Evolutionary conservation across 2,888 invertebrate species (phyloP), one percentile per base, ranked within the genome.

Genomic region (Pandemis cinnamomeana): DNA sequence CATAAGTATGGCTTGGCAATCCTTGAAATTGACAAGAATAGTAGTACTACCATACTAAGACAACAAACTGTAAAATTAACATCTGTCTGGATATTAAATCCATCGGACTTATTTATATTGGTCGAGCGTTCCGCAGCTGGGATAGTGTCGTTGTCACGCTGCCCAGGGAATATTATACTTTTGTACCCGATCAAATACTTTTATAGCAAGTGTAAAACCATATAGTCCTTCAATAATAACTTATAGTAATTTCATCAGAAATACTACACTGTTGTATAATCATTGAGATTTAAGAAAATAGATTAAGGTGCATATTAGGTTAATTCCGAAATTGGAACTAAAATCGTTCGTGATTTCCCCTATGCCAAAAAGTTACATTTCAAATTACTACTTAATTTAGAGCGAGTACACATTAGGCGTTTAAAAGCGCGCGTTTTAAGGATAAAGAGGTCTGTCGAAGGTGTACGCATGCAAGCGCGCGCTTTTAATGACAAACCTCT

Each of bases 211-310:
- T 55, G 8, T 41, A 63, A 36, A 55, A 63, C 8, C 68, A 63
- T 68, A 68, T 68, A 68, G 48, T 48, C 58, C 36, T 60, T 15
- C n/a, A 58, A 58, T 72, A 72, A 63, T 48, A 64, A 67, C 46
- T 48, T 63, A 46, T 46, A 63, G 58, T 42, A n/a, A 55, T 63
- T 53, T 36, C 36, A 53, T 48, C 42, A 72, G 63, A 55, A 48
- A 53, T 48, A 42, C 48, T 58, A 60, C 51, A 42, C 64, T 70
- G 48, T 36, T 73, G 69, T 66, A 60, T 55, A 70, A 53, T 15
- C 27, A 63, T 51, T 20, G 51, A 58, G 36, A 44, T 69, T 63
- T 67, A 51, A 64, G 69, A 44, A 70, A 70, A 42, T 72, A 68
- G 68, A 15, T 73, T 71, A 71, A 66, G 20, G 27, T 27, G 58